A percentile compares a stretch with the other conserved stretches of the same genome.
Conservation (phyloP, 1,140 invertebrate genomes). For the Dufourea novaeangliae region DNA sequence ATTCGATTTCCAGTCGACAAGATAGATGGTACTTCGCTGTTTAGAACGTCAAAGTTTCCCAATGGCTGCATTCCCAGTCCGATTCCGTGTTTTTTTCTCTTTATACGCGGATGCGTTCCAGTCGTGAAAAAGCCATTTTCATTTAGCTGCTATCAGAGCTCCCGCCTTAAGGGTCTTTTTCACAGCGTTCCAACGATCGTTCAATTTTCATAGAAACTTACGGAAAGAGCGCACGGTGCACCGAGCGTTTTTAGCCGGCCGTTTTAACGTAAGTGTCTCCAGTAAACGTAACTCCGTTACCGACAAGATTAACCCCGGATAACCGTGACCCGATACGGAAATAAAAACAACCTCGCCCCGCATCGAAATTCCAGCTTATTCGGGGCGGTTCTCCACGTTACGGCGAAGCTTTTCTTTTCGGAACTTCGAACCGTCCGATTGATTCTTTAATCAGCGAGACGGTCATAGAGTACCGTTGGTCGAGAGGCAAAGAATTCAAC, state of each 20-base stretch:
- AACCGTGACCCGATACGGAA: conserved; percentile 20
- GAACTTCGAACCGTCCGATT: too few relatives aligned
- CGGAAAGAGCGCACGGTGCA: background rate
- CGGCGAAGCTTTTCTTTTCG: background rate
- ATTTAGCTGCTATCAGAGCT: conserved; percentile 6
- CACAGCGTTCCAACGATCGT: conserved; percentile 23
- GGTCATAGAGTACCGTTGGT: too few relatives aligned
- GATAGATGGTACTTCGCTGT: background rate
- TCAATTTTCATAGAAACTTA: conserved; percentile 27
- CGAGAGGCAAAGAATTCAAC: too few relatives aligned
- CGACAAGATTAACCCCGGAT: conserved; percentile 10
- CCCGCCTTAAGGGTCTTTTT: conserved; percentile 14
- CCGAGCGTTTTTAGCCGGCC: background rate
- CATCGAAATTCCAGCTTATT: background rate
- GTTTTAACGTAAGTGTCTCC: conserved; percentile 17
- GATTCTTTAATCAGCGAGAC: too few relatives aligned
- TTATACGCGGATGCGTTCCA: background rate
- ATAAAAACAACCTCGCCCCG: too few relatives aligned
- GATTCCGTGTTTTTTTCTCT: conserved; percentile 1
- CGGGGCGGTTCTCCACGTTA: too few relatives aligned
- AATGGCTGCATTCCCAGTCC: too few relatives aligned
- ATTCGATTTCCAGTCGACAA: too few relatives aligned
- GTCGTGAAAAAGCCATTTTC: conserved; percentile 24
- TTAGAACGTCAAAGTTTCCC: background rate
- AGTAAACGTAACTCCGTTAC: conserved; percentile 28